Conservation (phyloP, 2,797 vertebrate genomes). For the Spheniscus humboldti region DNA sequence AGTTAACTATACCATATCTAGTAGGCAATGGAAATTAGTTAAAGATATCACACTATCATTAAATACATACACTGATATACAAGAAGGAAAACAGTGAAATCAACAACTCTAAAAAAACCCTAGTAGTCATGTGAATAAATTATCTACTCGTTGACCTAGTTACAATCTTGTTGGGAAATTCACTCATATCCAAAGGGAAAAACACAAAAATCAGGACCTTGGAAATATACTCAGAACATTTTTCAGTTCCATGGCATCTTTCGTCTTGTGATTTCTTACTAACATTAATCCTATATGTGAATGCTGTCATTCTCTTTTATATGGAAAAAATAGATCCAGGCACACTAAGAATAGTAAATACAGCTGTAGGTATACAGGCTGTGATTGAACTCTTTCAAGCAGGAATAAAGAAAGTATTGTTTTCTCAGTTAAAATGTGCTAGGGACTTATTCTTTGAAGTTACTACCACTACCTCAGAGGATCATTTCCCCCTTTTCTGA, state of each 20-base stretch:
- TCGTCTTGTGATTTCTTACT: not conserved
- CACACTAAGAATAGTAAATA: not conserved
- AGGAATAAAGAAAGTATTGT: not conserved
- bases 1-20: not conserved
- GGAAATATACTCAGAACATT: not conserved
- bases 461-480: not conserved
- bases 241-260: not conserved
- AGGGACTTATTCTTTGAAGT: not conserved
- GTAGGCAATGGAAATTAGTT: not conserved
- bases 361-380: not conserved
- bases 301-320: not conserved
- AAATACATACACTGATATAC: not conserved
- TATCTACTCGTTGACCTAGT: conserved; percentile 9
- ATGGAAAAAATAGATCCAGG: not conserved
- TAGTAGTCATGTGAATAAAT: not conserved
- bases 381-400: not conserved
- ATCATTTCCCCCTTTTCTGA: not conserved
- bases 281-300: not conserved
- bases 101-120: not conserved
- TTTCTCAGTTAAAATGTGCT: not conserved
- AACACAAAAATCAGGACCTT: not conserved
- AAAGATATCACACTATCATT: not conserved
- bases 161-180: not conserved
- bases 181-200: not conserved
- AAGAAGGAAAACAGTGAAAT: not conserved